Base-by-base conservation (phyloP, 1,140 invertebrate species). In the Formica exsecta region DNA sequence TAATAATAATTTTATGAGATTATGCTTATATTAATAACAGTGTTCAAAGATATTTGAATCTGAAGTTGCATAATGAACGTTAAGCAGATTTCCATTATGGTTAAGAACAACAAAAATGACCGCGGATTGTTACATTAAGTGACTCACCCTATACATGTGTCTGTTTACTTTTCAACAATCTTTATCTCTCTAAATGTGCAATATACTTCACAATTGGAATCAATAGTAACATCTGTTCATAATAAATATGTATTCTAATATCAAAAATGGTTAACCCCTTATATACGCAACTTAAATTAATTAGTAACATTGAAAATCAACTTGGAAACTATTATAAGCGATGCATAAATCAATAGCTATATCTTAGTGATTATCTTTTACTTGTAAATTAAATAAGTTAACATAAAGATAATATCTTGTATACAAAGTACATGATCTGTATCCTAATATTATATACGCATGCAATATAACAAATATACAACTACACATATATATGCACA, bases 131-230 rank as follows among this genome's bases (percentile, higher is more conserved):
- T 16, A 68, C 16, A n/a, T 32, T 19, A n/a, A 83, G n/a, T 25
- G 68, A 83, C 38, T 74, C 79, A 83, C 41, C 36, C 79, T 83
- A 44, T 48, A n/a, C 36, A 19, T 19, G 29, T 73, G 54, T 54
- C 13, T 19, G n/a, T 36, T 61, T 83, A 73, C 38, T 36, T 41
- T 4, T 61, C 9, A 74, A 83, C 22, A 74, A 71, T 1, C 11
- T 51, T 61, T 22, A 57, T 44, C 57, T 59, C 7, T 61, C 38
- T 74, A 74, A 74, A 36, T 41, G 61, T 70, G 77, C 65, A 80
- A 41, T 41, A 44, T 70, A 70, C 41, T 70, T 51, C 57, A 70
- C 19, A 1, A 36, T 32, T 22, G 29, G 38, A 54, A 66, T 25
- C 36, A 32, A 65, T 13, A 48, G 19, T 25, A 41, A 51, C 48